Base-by-base conservation (phyloP, 2,888 invertebrate genomes). In the Peribatodes rhomboidaria region DNA sequence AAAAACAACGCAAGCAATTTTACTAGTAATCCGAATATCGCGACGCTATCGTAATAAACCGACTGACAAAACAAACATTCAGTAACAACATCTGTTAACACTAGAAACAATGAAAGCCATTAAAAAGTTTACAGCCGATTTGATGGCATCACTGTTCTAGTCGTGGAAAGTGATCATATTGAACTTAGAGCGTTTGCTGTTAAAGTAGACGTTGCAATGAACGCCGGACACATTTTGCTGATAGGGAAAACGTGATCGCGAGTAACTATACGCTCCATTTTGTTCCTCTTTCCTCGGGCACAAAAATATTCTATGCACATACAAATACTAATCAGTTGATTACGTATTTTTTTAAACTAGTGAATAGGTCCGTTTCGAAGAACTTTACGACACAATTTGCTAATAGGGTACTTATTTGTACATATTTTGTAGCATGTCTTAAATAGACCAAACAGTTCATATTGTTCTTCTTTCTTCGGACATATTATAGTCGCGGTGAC, bases 31-130 rank as follows among this genome's bases (percentile, higher is more conserved):
- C 61, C 18, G 49, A 46, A 39, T 20, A 37, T 47, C 35, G 27
- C 44, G 54, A 37, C 50, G n/a, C n/a, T n/a, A 35, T 59, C 55
- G 52, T 56, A 66, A 59, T 64, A 56, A 10, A 18, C 47, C 39
- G 50, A 42, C 33, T 54, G 63, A 67, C 71, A 69, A 67, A 66
- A 65, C 60, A 70, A 65, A 68, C 53, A 63, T 67, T 58, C 44
- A 42, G 59, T 62, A 67, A 69, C 68, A 65, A 65, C 65, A 68
- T 68, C 68, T 69, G 69, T 61, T 65, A 61, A 56, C 60, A 65
- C 44, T 65, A 55, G 61, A 64, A 70, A 70, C 69, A 70, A 69
- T 72, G 64, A 53, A 41, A 11, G 64, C 61, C 53, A 71, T 69
- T 69, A 71, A 63, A 61, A 60, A 64, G 20, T 69, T 71, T 65